Percentiles rank a stretch among this genome's conserved stretches.
Evolutionary conservation across 2,113 vertebrate species (phyloP).

Genomic region (Mus musculus): GRCm39 chr9:42852501-42853000

Average conservation of each 20-base stretch:
- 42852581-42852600: not conserved
- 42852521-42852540: not conserved
- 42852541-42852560: no score
- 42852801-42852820: not conserved
- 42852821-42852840: not conserved
- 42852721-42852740: not conserved
- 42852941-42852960: fast-evolving
- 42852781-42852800: not conserved
- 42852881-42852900: not conserved
- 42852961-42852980: not conserved
- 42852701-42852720: not conserved
- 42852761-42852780: not conserved
- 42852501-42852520: not conserved
- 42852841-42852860: not conserved
- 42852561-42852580: not conserved
- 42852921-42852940: no score
- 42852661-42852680: not conserved
- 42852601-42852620: not conserved
- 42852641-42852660: not conserved
- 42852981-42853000: not conserved
- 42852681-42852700: not conserved
- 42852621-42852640: not conserved
- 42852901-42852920: not conserved
- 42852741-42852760: not conserved
- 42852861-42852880: not conserved